These are phyloP conservation scores for Zelostemma sp. DNA, from an alignment of 1,140 invertebrate species.

Conservation along the genomic window DNA sequence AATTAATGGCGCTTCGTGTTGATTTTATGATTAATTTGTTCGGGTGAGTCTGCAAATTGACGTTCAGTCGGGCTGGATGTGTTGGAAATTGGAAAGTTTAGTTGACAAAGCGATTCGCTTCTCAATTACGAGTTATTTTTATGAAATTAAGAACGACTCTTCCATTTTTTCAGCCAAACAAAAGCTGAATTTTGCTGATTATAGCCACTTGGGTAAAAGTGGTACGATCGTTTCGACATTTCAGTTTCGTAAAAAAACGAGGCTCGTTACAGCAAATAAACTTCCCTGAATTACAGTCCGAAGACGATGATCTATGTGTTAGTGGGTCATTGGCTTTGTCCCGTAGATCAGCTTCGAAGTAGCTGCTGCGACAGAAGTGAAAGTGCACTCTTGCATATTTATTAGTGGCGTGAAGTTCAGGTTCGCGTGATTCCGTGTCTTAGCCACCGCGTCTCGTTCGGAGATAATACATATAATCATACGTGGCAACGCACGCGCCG, in stretches of 20 bases:
- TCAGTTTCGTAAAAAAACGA: background rate
- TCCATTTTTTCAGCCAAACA: no score
- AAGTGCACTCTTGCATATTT: conserved; percentile 61
- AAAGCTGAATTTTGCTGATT: no score
- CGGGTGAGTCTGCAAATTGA: no score
- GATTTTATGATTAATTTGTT: no score
- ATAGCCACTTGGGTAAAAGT: no score
- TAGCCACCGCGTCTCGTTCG: conserved; percentile 30
- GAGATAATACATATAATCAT: conserved; percentile 27
- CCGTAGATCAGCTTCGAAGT: conserved; percentile 38
- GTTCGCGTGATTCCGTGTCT: conserved; percentile 61
- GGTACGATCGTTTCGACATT: no score
- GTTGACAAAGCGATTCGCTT: no score
- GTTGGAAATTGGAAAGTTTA: no score
- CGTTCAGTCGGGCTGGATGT: no score
- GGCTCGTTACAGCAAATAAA: background rate
- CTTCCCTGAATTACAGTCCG: background rate
- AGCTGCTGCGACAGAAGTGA: conserved; percentile 61
- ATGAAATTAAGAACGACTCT: no score
- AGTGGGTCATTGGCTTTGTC: conserved; percentile 69
- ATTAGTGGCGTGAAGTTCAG: conserved; percentile 64
- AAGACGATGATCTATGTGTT: conserved; percentile 56
- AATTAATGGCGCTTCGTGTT: no score
- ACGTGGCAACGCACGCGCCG: background rate
- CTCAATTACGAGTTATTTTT: no score